Conservation (phyloP, 2,113 vertebrate genomes). For the Carassius auratus region DNA sequence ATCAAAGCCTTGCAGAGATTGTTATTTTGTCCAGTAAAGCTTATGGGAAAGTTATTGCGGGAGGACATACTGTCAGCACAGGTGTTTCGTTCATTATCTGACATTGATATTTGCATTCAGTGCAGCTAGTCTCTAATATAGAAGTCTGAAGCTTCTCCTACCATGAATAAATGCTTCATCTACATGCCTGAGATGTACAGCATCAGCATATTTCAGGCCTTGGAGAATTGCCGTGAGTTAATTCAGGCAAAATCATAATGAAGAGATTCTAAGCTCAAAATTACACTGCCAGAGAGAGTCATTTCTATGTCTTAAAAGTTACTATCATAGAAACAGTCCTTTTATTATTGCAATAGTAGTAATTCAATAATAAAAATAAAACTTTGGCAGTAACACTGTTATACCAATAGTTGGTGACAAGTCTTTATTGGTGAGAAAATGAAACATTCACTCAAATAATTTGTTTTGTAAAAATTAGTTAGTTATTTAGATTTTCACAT, state of each 20-base stretch:
- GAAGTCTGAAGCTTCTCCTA: constrained; percentile 13
- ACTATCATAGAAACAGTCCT: not conserved
- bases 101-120: constrained; percentile 20
- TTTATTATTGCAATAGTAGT: not conserved
- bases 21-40: constrained; percentile 10
- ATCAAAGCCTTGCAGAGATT: constrained; percentile 11
- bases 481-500: too few relatives aligned
- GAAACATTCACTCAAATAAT: not conserved
- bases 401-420: not conserved
- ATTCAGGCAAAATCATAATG: constrained; percentile 16
- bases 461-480: not conserved
- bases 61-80: constrained; percentile 18
- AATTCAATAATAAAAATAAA: not conserved
- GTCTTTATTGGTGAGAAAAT: not conserved
- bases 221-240: constrained; percentile 2
- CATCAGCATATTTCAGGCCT: constrained; percentile 37
- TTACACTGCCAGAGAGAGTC: not conserved
- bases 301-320: not conserved
- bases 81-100: constrained; percentile 21
- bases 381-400: not conserved
- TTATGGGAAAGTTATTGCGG: not conserved
- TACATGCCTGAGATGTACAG: constrained; percentile 4
- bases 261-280: not conserved
- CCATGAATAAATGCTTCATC: constrained; percentile 33
- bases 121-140: not conserved